phyloP scores from a whole-genome alignment of 2,888 invertebrate species.

The Sarcophaga rosellei region DNA sequence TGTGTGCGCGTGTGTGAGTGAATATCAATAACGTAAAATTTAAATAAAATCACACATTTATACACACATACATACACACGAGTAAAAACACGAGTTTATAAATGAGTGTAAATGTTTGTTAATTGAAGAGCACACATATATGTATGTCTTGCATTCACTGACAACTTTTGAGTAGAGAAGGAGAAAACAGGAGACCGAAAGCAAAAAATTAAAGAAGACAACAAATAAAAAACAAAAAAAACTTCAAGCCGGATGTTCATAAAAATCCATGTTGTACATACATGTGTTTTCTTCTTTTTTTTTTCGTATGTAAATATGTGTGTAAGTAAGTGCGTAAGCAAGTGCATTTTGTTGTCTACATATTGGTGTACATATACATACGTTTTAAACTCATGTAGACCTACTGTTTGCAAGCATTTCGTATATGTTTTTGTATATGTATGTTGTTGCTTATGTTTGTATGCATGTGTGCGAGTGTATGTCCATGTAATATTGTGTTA shows the following conservation, averaged over 20 bases:
- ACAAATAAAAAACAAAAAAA: background rate
- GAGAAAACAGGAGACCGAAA: background rate
- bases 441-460: background rate
- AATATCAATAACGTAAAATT: constrained; percentile 12
- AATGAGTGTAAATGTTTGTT: background rate
- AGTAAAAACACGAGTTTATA: background rate
- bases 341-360: no score
- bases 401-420: background rate
- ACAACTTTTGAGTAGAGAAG: background rate
- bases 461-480: background rate
- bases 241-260: background rate
- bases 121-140: background rate
- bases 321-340: background rate
- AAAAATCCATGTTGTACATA: background rate
- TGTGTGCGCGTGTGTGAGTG: background rate
- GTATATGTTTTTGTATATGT: background rate
- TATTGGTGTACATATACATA: no score
- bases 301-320: background rate
- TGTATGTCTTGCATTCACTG: constrained; percentile 45
- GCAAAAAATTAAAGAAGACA: background rate
- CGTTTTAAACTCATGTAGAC: no score
- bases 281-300: background rate
- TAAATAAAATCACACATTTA: background rate
- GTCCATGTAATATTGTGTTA: background rate
- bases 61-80: background rate